Percentiles rank a stretch among this genome's conserved stretches.
Evolutionary conservation across 2,888 invertebrate species (phyloP).

Genomic region (Coenonympha glycerion): DNA sequence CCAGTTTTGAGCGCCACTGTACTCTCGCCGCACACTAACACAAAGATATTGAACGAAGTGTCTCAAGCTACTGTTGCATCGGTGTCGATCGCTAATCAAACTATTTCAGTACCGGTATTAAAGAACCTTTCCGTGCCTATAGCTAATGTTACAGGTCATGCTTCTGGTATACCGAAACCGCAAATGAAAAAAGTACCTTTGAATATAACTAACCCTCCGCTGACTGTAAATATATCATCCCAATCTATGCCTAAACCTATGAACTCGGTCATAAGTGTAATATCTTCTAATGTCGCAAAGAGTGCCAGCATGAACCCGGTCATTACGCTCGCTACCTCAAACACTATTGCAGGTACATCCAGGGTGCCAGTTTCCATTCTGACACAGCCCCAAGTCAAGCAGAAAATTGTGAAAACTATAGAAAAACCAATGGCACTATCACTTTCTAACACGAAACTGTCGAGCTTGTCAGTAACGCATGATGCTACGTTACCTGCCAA

Average conservation of each 20-base stretch:
- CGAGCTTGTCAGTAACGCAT: slow-evolving; percentile 74
- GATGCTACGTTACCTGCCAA: slow-evolving; percentile 79
- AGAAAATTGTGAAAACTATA: slow-evolving; percentile 70
- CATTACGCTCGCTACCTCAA: slow-evolving; percentile 57
- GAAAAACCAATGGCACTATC: slow-evolving; percentile 71
- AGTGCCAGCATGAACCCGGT: slow-evolving; percentile 56
- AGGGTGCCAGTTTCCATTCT: slow-evolving; percentile 64
- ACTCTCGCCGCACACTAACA: slow-evolving; percentile 58
- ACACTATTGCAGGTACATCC: slow-evolving; percentile 43
- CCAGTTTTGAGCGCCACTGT: slow-evolving; percentile 58
- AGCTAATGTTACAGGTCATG: slow-evolving; percentile 43
- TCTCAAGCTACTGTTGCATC: slow-evolving; percentile 77
- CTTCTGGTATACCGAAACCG: slow-evolving; percentile 39
- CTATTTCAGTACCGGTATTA: slow-evolving; percentile 68
- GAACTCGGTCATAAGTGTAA: slow-evolving; percentile 68
- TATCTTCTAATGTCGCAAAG: slow-evolving; percentile 64
- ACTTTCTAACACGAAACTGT: slow-evolving; percentile 71
- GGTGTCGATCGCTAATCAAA: slow-evolving; percentile 71
- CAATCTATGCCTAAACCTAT: slow-evolving; percentile 58
- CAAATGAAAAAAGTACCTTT: slow-evolving; percentile 59
- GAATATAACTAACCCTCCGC: slow-evolving; percentile 53
- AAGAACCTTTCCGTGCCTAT: slow-evolving; percentile 63
- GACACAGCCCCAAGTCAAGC: slow-evolving; percentile 69
- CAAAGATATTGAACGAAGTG: slow-evolving; percentile 72
- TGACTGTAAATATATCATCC: slow-evolving; percentile 56